Conservation (phyloP, 2,797 vertebrate species). For the Acanthurus leucopareius region DNA sequence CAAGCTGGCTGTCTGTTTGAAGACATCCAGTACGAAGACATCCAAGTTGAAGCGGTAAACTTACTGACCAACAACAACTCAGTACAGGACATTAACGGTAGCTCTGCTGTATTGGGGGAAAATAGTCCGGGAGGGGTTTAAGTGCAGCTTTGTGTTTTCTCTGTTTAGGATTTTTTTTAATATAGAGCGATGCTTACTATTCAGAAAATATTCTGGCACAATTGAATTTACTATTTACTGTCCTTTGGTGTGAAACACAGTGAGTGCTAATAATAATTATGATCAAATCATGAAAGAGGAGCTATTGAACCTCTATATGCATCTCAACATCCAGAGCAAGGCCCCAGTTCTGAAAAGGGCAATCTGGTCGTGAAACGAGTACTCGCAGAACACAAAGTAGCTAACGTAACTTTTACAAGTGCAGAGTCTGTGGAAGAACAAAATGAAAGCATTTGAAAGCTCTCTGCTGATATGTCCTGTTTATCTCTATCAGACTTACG, state of each 20-base stretch:
- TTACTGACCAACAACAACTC: background rate
- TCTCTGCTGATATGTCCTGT: background rate
- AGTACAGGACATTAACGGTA: background rate
- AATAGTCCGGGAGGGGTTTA: background rate
- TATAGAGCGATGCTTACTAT: no score
- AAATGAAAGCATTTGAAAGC: background rate
- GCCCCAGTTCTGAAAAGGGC: background rate
- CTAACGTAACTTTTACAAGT: background rate
- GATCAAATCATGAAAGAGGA: background rate
- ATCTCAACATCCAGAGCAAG: background rate
- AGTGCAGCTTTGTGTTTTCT: background rate
- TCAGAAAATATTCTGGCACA: no score
- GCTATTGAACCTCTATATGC: background rate
- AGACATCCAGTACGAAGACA: slow-evolving; percentile 94
- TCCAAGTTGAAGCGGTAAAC: slow-evolving; percentile 95
- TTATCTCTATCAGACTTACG: background rate
- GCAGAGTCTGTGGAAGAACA: accelerated
- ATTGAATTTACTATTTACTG: background rate
- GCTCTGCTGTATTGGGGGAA: background rate
- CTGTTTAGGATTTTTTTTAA: no score
- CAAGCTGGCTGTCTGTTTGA: slow-evolving; percentile 92
- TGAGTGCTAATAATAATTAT: background rate
- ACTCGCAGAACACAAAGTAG: no score
- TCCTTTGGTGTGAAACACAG: background rate
- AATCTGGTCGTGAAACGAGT: background rate